Evolutionary conservation across 2,797 vertebrate species (phyloP).

Genomic region (Kryptolebias ocellatus): DNA sequence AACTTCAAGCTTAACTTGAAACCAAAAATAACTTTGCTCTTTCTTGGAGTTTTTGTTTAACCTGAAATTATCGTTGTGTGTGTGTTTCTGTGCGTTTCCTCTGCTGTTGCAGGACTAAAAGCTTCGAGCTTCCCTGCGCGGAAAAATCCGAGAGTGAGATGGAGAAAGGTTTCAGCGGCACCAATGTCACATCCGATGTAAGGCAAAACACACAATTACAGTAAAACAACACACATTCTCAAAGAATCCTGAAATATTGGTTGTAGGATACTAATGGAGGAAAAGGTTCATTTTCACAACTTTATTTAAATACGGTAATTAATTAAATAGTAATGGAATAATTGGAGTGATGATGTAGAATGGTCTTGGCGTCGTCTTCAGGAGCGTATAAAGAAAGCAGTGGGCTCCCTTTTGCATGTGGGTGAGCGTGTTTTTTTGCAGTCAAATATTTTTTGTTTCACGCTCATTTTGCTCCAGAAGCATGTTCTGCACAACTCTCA

Average conservation of each 20-base stretch:
- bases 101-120: constrained; percentile 33
- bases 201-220: constrained; percentile 29
- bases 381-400: no score
- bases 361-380: no score
- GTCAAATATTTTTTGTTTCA: not conserved
- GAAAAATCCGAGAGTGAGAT: constrained; percentile 59
- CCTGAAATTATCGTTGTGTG: constrained; percentile 6
- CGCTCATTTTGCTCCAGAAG: no score
- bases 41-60: constrained; percentile 3
- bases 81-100: constrained; percentile 29
- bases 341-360: no score
- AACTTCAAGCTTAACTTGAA: constrained; percentile 21
- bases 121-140: constrained; percentile 51
- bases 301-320: no score
- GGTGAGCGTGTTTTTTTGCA: not conserved
- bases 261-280: not conserved
- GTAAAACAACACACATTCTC: not conserved
- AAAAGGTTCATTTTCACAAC: not conserved
- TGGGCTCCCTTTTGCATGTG: no score
- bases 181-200: constrained; percentile 63
- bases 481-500: no score
- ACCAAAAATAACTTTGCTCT: not conserved
- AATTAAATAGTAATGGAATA: no score
- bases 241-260: not conserved
- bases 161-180: constrained; percentile 48